Evolutionary conservation across 2,113 vertebrate genomes (phyloP).

Genomic region (Atractosteus spatula): DNA sequence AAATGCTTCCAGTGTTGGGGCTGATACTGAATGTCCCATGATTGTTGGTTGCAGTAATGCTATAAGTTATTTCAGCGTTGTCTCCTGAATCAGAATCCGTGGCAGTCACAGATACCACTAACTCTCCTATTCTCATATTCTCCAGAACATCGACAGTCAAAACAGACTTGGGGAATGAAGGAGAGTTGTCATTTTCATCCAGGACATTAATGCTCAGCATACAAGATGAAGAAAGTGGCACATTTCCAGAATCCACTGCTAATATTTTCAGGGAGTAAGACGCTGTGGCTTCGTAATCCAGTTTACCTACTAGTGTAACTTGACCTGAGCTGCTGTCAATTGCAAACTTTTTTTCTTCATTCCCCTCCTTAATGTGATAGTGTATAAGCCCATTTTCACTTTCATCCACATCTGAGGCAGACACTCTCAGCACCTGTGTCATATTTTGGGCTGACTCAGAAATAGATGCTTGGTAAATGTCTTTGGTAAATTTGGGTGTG

Average conservation of each 20-base stretch:
- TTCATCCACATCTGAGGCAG: conserved; percentile 92
- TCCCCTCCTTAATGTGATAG: conserved; percentile 82
- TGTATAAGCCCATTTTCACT: conserved; percentile 84
- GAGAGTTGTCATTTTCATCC: conserved; percentile 94
- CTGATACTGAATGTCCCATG: conserved; percentile 95
- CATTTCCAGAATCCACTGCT: conserved; percentile 77
- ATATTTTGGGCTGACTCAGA: conserved; percentile 85
- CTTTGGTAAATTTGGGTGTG: conserved; percentile 89
- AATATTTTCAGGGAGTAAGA: conserved; percentile 85
- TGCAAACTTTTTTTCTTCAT: conserved; percentile 84
- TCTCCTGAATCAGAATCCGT: conserved; percentile 87
- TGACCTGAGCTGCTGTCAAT: conserved; percentile 84
- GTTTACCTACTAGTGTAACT: conserved; percentile 83
- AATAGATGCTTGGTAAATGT: conserved; percentile 91
- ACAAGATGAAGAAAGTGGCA: conserved; percentile 81
- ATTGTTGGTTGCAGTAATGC: conserved; percentile 86
- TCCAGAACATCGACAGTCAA: conserved; percentile 87
- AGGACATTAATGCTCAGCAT: conserved; percentile 83
- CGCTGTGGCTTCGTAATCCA: conserved; percentile 87
- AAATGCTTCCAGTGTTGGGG: conserved; percentile 92
- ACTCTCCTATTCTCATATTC: conserved; percentile 93
- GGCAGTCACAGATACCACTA: conserved; percentile 89
- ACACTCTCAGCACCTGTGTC: conserved; percentile 89
- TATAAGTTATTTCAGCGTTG: conserved; percentile 91
- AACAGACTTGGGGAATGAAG: conserved; percentile 84